Evolutionary conservation across 1,140 invertebrate genomes (phyloP).

Genomic region (Rhyzopertha dominica): DNA sequence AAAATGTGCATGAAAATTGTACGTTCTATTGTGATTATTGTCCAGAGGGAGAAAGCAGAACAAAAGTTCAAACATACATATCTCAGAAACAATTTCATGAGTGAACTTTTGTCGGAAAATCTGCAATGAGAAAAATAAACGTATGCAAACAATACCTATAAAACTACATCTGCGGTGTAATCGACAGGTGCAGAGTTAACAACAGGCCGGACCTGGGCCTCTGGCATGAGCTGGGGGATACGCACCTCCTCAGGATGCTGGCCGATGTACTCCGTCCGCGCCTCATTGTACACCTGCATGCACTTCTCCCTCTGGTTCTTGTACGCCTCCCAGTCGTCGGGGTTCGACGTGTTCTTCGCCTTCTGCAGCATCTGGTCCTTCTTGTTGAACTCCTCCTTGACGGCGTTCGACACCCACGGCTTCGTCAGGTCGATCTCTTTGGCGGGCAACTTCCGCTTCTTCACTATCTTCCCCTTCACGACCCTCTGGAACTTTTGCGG

Average conservation of each 20-base stretch:
- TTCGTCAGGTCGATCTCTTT: conserved; percentile 39
- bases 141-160: conserved; percentile 44
- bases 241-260: conserved; percentile 47
- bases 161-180: conserved; percentile 43
- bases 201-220: conserved; percentile 35
- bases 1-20: too few species aligned
- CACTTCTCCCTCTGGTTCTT: conserved; percentile 42
- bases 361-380: conserved; percentile 39
- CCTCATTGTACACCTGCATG: conserved; percentile 38
- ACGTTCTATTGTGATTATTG: too few species aligned
- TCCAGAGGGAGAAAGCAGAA: too few species aligned
- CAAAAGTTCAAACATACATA: too few species aligned
- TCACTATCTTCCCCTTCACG: conserved; percentile 32
- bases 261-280: conserved; percentile 42
- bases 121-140: too few species aligned
- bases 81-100: too few species aligned
- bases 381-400: conserved; percentile 37
- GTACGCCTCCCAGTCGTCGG: conserved; percentile 41
- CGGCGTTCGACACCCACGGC: conserved; percentile 41
- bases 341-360: conserved; percentile 37
- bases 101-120: too few species aligned
- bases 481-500: conserved; percentile 20
- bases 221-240: conserved; percentile 44
- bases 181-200: conserved; percentile 41
- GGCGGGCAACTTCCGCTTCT: conserved; percentile 28